A percentile compares a stretch with the other conserved stretches of the same genome.
These are phyloP conservation scores for Ophioderma brevispina DNA, from an alignment of 35 echinoderm and acorn worm species.

Conservation along the genomic window DNA sequence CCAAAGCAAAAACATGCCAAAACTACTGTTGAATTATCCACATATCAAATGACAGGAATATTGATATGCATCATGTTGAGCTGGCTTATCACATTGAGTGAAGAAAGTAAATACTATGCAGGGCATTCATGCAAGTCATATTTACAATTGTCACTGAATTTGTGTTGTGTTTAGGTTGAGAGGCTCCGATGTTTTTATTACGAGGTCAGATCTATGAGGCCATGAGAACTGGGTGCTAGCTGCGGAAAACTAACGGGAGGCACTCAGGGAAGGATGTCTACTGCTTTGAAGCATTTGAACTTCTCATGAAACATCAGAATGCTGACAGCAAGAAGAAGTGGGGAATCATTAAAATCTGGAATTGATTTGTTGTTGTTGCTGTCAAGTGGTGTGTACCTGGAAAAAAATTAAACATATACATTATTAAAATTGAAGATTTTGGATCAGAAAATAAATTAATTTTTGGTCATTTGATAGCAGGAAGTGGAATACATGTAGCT, in stretches of 20 bases:
- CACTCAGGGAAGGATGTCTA: constrained; percentile 74
- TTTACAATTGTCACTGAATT: constrained; percentile 3
- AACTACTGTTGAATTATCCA: background rate
- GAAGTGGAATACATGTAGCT: too few relatives aligned
- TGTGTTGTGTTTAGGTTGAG: constrained; percentile 40
- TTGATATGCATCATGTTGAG: background rate
- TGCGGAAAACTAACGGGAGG: constrained; percentile 62
- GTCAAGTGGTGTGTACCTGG: too few relatives aligned
- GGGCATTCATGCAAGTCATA: background rate
- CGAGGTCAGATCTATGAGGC: constrained; percentile 91
- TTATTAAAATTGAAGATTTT: too few relatives aligned
- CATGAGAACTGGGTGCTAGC: constrained; percentile 83
- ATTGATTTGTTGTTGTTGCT: too few relatives aligned
- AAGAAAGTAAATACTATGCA: background rate
- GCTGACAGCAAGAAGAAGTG: constrained; percentile 88
- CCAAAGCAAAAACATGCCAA: too few relatives aligned
- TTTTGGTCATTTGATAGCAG: too few relatives aligned
- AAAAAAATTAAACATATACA: too few relatives aligned
- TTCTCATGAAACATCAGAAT: constrained; percentile 94
- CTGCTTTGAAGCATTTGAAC: constrained; percentile 93
- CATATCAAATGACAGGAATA: background rate
- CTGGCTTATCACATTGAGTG: background rate
- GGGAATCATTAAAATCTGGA: too few relatives aligned
- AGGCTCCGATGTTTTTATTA: constrained; percentile 77
- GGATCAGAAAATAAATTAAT: too few relatives aligned